Percentiles rank a stretch among this genome's conserved stretches.
Evolutionary conservation across 2,888 invertebrate genomes (phyloP).

Genomic region (Ischnus inquisitorius): DNA sequence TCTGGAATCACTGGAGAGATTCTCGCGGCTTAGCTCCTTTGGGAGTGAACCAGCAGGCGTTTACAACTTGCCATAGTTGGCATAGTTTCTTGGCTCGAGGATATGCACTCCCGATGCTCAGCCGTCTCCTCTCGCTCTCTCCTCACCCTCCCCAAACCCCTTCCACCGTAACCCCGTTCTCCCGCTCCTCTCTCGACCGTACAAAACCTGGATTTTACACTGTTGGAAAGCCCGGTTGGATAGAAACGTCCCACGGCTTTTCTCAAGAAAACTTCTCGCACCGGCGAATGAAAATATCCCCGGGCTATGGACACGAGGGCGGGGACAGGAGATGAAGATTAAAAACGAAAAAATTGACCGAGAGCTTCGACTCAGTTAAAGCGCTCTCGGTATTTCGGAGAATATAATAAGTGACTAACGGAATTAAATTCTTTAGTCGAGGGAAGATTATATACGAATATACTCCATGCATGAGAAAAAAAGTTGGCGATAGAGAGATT

Average conservation of each 20-base stretch:
- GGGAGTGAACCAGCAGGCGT: slow-evolving; percentile 67
- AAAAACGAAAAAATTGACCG: background rate
- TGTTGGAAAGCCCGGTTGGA: background rate
- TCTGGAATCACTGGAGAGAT: slow-evolving; percentile 70
- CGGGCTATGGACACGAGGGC: slow-evolving; percentile 6
- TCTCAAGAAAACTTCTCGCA: slow-evolving; percentile 56
- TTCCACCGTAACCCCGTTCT: slow-evolving; percentile 5
- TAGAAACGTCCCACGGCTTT: slow-evolving; percentile 39
- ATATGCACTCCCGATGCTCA: slow-evolving; percentile 50
- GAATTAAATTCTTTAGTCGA: background rate
- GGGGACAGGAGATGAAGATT: background rate
- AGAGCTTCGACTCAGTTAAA: background rate
- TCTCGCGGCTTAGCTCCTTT: slow-evolving; percentile 67
- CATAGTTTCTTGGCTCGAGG: slow-evolving; percentile 69
- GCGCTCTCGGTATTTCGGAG: background rate
- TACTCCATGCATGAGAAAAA: background rate
- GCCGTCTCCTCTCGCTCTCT: background rate
- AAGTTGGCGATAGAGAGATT: background rate
- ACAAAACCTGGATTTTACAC: background rate
- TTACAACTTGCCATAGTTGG: slow-evolving; percentile 71
- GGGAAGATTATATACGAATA: background rate
- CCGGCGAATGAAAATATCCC: slow-evolving; percentile 60
- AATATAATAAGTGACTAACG: slow-evolving; percentile 1
- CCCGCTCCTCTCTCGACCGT: slow-evolving; percentile 3
- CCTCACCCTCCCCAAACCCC: background rate